Evolutionary conservation across 1,140 invertebrate species (phyloP).

Genomic region (Lamellibrachia luymesi): DNA sequence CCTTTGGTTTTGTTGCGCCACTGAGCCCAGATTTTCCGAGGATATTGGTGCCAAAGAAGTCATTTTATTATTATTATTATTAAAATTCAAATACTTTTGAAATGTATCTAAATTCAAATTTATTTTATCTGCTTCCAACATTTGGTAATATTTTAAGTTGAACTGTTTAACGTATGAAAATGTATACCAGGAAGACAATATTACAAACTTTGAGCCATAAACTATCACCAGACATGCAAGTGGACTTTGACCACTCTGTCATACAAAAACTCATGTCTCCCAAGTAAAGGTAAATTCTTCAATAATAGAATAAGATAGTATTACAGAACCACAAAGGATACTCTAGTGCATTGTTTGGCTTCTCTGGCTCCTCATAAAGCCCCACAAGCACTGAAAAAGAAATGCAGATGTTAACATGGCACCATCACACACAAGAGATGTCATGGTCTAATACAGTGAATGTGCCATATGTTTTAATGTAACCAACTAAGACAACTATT

Average conservation of each 20-base stretch:
- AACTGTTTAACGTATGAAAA: background rate
- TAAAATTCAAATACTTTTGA: too few species aligned
- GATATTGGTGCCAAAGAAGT: too few species aligned
- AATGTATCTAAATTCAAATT: too few species aligned
- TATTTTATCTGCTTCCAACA: too few species aligned
- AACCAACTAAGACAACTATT: too few species aligned
- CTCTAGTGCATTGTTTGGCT: slow-evolving; percentile 84
- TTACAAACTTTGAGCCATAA: background rate
- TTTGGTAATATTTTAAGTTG: too few species aligned
- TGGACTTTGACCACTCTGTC: too few species aligned
- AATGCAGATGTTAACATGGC: background rate
- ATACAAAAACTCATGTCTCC: background rate
- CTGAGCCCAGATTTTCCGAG: too few species aligned
- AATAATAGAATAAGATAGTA: background rate
- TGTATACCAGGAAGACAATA: background rate
- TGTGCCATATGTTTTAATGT: too few species aligned
- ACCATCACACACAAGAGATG: background rate
- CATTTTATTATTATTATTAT: too few species aligned
- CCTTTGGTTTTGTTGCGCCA: too few species aligned
- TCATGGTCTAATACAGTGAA: background rate
- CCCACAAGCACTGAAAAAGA: slow-evolving; percentile 59
- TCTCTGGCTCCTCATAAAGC: slow-evolving; percentile 87
- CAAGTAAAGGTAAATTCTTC: background rate
- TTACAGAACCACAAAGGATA: slow-evolving; percentile 59
- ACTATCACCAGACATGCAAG: background rate